These are phyloP conservation scores for Lathamus discolor DNA, from an alignment of 2,113 vertebrate species.

Conservation along the genomic window DNA sequence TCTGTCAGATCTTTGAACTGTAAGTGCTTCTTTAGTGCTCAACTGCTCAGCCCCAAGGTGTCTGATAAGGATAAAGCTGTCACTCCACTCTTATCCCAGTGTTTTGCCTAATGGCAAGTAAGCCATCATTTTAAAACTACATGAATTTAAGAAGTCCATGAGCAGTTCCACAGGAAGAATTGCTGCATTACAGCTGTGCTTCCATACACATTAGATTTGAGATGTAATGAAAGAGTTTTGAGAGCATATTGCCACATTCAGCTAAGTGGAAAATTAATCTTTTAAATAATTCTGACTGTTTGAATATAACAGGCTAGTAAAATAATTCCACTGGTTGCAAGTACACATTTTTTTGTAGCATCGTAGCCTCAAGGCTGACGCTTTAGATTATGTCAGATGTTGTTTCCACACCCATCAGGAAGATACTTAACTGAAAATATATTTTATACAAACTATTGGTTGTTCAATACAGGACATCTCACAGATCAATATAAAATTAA, in stretches of 20 bases:
- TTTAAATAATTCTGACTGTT: not conserved
- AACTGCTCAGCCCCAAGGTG: not conserved
- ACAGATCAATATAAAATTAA: not conserved
- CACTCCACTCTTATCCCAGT: not conserved
- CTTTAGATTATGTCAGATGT: not conserved
- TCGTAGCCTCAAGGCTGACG: not conserved
- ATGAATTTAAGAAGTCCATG: not conserved
- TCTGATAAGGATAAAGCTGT: not conserved
- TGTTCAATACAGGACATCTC: not conserved
- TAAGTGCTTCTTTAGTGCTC: not conserved
- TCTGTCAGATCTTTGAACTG: not conserved
- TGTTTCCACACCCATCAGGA: not conserved
- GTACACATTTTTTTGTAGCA: not conserved
- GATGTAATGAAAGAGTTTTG: not conserved
- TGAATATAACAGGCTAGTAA: not conserved
- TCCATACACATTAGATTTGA: not conserved
- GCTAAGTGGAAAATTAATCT: not conserved
- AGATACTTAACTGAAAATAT: not conserved
- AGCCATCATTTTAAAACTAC: not conserved
- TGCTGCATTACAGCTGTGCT: not conserved
- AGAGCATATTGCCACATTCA: not conserved
- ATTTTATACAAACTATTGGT: not conserved
- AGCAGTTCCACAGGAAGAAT: not conserved
- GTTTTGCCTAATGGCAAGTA: constrained; percentile 28
- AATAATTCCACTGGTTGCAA: not conserved